phyloP scores from a whole-genome alignment of 2,113 vertebrate genomes.

The Panthera uncia region DNA sequence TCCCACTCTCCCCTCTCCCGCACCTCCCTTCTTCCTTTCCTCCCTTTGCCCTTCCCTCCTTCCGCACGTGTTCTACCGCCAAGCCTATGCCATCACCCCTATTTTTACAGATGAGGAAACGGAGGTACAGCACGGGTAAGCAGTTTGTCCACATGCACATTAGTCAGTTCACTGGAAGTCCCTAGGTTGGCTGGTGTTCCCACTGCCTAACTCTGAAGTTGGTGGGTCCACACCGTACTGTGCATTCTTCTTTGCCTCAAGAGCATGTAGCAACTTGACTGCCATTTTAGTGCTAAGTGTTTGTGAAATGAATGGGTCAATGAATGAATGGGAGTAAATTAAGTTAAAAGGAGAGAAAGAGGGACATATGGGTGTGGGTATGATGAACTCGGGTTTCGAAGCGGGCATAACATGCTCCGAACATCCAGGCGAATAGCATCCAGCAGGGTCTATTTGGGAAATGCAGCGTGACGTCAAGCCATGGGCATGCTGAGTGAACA shows the following conservation, averaged over 20 bases:
- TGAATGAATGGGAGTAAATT: neutral
- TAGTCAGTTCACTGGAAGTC: neutral
- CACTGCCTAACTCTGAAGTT: neutral
- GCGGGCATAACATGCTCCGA: neutral
- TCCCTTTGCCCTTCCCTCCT: neutral
- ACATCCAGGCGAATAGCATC: no score
- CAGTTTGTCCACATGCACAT: neutral
- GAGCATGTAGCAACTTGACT: no score
- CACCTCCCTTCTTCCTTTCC: accelerated
- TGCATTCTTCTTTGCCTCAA: neutral
- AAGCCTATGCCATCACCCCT: neutral
- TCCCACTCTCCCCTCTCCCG: accelerated
- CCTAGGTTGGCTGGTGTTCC: neutral
- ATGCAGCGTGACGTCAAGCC: neutral
- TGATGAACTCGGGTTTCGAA: neutral
- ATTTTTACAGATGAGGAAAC: conserved; percentile 24
- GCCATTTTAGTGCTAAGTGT: neutral
- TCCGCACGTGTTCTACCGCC: neutral
- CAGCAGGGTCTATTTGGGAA: neutral
- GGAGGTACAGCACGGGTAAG: neutral
- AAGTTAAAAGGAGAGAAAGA: neutral
- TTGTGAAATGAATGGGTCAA: conserved; percentile 12
- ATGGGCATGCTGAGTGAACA: neutral
- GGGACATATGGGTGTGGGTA: neutral
- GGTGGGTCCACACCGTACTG: accelerated